Percentiles rank a stretch among this genome's conserved stretches.
Evolutionary conservation across 2,797 vertebrate genomes (phyloP).

Genomic region (Myotis daubentonii): DNA sequence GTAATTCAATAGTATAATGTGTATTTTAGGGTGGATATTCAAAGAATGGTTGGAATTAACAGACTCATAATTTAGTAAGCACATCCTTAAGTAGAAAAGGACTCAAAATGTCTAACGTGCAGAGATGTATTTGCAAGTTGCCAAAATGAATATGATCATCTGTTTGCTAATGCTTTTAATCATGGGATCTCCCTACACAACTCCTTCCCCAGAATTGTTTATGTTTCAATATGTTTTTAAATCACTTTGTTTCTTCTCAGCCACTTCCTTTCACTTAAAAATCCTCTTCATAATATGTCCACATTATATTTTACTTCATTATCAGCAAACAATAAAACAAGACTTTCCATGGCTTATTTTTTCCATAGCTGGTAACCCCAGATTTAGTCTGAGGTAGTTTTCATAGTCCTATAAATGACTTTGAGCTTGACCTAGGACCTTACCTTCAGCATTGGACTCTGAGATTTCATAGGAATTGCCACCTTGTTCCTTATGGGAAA

Average conservation of each 20-base stretch:
- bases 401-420: neutral
- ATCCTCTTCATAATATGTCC: neutral
- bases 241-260: neutral
- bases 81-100: neutral
- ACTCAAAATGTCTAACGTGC: neutral
- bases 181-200: neutral
- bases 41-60: neutral
- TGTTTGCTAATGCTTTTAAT: neutral
- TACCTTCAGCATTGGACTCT: neutral
- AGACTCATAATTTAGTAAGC: neutral
- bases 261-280: neutral
- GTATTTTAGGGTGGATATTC: neutral
- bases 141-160: neutral
- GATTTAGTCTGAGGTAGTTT: neutral
- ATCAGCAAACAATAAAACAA: slow-evolving; percentile 13
- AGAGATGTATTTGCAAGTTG: neutral
- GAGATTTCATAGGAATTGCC: slow-evolving; percentile 4
- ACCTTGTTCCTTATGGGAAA: neutral
- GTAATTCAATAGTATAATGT: neutral
- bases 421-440: neutral
- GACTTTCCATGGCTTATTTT: neutral
- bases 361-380: neutral
- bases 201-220: neutral
- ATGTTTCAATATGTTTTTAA: neutral
- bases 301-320: neutral